Base-by-base conservation (phyloP, 23 tunicate species). In the Ciona savignyi region DNA sequence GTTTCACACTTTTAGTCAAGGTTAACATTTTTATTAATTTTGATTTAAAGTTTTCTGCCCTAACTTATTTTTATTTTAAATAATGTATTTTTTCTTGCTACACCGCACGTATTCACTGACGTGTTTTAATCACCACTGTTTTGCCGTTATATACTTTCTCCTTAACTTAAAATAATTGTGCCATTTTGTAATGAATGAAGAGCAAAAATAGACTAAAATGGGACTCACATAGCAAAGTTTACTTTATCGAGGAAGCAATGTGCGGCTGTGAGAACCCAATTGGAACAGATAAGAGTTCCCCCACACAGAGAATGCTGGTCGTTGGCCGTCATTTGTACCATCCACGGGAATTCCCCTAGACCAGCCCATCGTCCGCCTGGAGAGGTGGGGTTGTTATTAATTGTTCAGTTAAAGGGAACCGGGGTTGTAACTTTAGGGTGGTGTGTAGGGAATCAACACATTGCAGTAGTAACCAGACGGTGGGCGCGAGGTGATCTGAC, bases 241-340 rank as follows among this genome's bases (percentile, higher is more conserved):
- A 33, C 62, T 0, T 34, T 34, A 68, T 90, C 85, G 28, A 90
- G 61, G 65, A 90, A 88, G 83, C 99, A 95, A 49, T 95, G 99
- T 0, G 99, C 99, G 0, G 99, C 99, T 22, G 99, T 95, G 35
- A 88, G 33, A 0, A 90, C 81, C 99, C 99, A 95, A 27, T 84
- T 75, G 6, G 77, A 72, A 62, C 90, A 84, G 25, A 95, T 80
- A 22, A 95, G 61, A 0, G 99, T 75, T n/a, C 89, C 90, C 2
- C 97, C 99, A 51, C 99, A 95, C 30, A 71, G 87, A 35, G 90
- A 62, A 62, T 23, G 67, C 20, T 74, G 70, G 2, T 29, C 33
- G 71, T 79, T 81, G 23, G 82, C 69, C 29, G 74, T 76, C 28
- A 90, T 75, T 63, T 90, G 97, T 0, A 79, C 97, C 90, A 95